Conservation (phyloP, 2,888 invertebrate species). For the Graphium colonna region DNA sequence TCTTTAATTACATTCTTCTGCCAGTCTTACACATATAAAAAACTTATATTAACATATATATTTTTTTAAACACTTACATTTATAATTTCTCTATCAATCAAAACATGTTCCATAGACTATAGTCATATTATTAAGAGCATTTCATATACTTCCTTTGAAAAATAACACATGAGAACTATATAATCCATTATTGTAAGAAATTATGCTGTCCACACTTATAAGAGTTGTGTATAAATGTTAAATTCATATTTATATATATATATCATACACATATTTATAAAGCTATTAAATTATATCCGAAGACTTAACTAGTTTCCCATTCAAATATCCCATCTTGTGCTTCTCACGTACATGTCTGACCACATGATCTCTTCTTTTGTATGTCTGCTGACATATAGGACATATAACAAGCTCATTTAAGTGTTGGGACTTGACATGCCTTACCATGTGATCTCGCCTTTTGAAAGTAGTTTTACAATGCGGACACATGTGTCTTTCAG, state of each 20-base stretch:
- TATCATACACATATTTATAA: not conserved
- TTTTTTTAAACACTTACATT: too few species aligned
- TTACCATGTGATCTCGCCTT: slow-evolving; percentile 51
- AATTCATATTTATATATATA: not conserved
- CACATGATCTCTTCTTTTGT: slow-evolving; percentile 55
- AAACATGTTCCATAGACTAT: too few species aligned
- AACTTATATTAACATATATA: too few species aligned
- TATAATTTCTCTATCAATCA: too few species aligned
- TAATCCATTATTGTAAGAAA: too few species aligned
- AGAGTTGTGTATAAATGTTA: not conserved
- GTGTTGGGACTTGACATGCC: slow-evolving; percentile 52
- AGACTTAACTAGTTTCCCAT: slow-evolving; percentile 41
- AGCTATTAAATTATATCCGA: slow-evolving; percentile 30
- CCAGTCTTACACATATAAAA: too few species aligned
- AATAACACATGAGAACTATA: too few species aligned
- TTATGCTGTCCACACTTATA: too few species aligned
- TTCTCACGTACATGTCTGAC: slow-evolving; percentile 52
- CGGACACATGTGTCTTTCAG: slow-evolving; percentile 41
- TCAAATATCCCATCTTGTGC: slow-evolving; percentile 45
- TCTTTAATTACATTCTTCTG: too few species aligned
- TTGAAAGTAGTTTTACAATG: slow-evolving; percentile 49
- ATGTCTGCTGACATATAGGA: slow-evolving; percentile 45
- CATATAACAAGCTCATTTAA: slow-evolving; percentile 42
- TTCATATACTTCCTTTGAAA: too few species aligned
- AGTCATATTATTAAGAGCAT: too few species aligned